These are phyloP conservation scores for Rhineura floridana DNA, from an alignment of 2,113 vertebrate species.

Conservation along the genomic window DNA sequence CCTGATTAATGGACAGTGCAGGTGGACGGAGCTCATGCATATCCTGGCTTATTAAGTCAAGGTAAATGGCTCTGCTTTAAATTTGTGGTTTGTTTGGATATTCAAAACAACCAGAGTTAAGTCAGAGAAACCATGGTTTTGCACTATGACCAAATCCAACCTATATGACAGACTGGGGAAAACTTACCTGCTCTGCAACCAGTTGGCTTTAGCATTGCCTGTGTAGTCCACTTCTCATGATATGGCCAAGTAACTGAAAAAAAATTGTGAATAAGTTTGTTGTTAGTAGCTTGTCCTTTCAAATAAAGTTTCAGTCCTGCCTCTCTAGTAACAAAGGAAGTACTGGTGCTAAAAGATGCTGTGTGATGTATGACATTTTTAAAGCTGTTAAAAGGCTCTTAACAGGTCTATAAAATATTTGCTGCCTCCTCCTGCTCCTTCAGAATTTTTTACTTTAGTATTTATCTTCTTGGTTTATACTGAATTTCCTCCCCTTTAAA, in stretches of 20 bases:
- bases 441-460: conserved; percentile 69
- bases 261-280: not conserved
- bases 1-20: not conserved
- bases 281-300: conserved; percentile 5
- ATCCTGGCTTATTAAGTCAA: no score
- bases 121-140: not conserved
- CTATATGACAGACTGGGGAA: not conserved
- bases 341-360: conserved; percentile 67
- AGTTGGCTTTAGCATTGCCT: not conserved
- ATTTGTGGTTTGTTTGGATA: not conserved
- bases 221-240: not conserved
- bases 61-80: not conserved
- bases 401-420: conserved; percentile 75
- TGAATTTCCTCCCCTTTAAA: conserved; percentile 71
- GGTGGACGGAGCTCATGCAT: not conserved
- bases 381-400: conserved; percentile 75
- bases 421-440: conserved; percentile 64
- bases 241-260: conserved; percentile 2
- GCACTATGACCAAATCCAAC: not conserved
- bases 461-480: conserved; percentile 68
- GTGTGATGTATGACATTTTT: conserved; percentile 64
- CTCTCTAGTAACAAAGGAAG: conserved; percentile 60
- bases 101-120: not conserved
- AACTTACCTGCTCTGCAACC: not conserved
- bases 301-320: conserved; percentile 39